A percentile compares a stretch with the other conserved stretches of the same genome.
These are phyloP conservation scores for Fragum fragum DNA, from an alignment of 2,888 invertebrate genomes.

Conservation along the genomic window DNA sequence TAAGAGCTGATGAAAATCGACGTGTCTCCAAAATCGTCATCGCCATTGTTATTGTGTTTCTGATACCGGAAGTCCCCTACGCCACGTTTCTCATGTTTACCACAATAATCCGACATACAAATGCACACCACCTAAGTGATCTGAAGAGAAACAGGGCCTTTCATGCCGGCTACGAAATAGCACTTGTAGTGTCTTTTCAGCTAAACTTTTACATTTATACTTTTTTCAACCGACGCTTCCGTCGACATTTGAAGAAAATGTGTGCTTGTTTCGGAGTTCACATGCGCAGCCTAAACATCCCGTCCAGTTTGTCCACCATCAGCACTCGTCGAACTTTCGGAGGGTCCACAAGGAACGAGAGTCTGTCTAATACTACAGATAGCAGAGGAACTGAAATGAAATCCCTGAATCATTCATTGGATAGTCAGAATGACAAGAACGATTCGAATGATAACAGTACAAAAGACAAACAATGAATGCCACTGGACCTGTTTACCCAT, in stretches of 20 bases:
- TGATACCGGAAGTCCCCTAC: slow-evolving; percentile 50
- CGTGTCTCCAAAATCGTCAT: slow-evolving; percentile 43
- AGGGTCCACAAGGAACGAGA: neutral
- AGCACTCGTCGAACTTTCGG: neutral
- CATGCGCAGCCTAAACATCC: neutral
- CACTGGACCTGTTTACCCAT: too few relatives aligned
- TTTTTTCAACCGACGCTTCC: slow-evolving; percentile 42
- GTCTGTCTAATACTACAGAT: neutral
- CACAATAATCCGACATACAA: slow-evolving; percentile 22
- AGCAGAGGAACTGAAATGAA: slow-evolving; percentile 15
- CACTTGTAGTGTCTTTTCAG: slow-evolving; percentile 50
- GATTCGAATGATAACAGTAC: too few relatives aligned
- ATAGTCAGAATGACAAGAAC: neutral
- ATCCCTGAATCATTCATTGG: neutral
- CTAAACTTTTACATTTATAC: slow-evolving; percentile 61
- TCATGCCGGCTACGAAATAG: slow-evolving; percentile 53
- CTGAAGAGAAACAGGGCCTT: slow-evolving; percentile 32
- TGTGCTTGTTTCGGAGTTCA: neutral
- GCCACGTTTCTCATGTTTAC: slow-evolving; percentile 40
- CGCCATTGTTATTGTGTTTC: slow-evolving; percentile 43
- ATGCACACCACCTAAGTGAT: neutral
- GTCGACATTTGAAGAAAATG: slow-evolving; percentile 10
- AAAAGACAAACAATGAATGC: too few relatives aligned
- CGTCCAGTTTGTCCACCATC: neutral
- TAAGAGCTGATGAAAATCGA: slow-evolving; percentile 26